Evolutionary conservation across 1,140 invertebrate species (phyloP), one percentile per base, ranked within the genome.

Genomic region (Drosophila parabipectinata): DNA sequence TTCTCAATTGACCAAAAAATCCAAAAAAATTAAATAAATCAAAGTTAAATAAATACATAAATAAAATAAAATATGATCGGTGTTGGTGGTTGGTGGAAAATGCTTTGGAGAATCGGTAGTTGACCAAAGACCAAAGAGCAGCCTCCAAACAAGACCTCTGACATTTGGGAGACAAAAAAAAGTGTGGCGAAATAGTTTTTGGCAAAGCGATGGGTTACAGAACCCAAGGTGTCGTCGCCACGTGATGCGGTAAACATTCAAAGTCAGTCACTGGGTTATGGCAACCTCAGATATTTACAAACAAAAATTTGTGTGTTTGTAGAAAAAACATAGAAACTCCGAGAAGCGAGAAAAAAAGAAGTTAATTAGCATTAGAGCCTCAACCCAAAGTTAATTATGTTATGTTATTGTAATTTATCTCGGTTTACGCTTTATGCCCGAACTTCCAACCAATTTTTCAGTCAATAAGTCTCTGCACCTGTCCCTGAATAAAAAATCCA

Each of bases 371-470:
- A 69, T 77, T 18, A 9, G 34, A 12, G 37, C 60, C 72, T 68
- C 51, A 57, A 41, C 54, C 55, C 60, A 53, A 54, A 72, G 63
- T 74, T 84, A 80, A 84, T 84, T 84, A 77, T 79, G 72, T 63
- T 75, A 68, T 84, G 67, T 59, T 84, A 76, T 84, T 84, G 80
- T 84, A 84, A 84, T 77, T 80, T 85, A 84, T 85, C 81, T 80
- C 77, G 79, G 81, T 55, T 77, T 85, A 77, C 69, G 81, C 81
- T 85, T 87, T 81, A 64, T 85, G 77, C 47, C 54, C 62, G 81
- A 73, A 77, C 77, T 87, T 85, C 82, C 41, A 51, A 32, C 15
- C 54, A 52, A 85, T 85, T 85, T 79, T 85, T 45, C 26, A 28
- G 26, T 7, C 26, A 28, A 45, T 59, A 50, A 34, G 44, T 45